Percentiles rank a stretch among this genome's conserved stretches.
phyloP scores from a whole-genome alignment of 2,113 vertebrate genomes.

The Chaetorhynchus papuensis region DNA sequence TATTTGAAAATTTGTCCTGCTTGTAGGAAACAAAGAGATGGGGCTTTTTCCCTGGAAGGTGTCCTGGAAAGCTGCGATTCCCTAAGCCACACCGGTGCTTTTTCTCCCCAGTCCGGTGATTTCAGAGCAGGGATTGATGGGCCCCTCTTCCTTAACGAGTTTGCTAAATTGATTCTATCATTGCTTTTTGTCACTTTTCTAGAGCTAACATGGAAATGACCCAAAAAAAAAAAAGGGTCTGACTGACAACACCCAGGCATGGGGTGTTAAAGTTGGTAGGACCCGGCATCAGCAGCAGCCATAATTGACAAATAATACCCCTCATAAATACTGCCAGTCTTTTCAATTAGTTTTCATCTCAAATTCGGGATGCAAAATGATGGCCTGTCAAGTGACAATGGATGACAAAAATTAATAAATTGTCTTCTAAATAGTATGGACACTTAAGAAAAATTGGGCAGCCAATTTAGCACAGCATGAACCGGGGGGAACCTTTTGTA shows the following conservation, averaged over 20 bases:
- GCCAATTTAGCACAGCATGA: slow-evolving; percentile 83
- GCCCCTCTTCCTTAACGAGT: not conserved
- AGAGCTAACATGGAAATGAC: not conserved
- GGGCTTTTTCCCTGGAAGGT: not conserved
- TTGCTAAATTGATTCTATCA: slow-evolving; percentile 31
- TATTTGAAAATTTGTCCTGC: not conserved
- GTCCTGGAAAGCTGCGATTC: not conserved
- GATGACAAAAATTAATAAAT: slow-evolving; percentile 89
- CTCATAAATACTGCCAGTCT: slow-evolving; percentile 86
- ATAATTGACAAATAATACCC: slow-evolving; percentile 90
- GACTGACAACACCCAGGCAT: not conserved
- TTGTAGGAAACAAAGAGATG: not conserved
- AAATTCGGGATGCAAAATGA: slow-evolving; percentile 83
- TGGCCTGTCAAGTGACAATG: slow-evolving; percentile 86
- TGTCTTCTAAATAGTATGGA: slow-evolving; percentile 83
- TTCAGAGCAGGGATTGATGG: not conserved
- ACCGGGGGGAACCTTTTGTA: slow-evolving; percentile 79
- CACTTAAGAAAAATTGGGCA: slow-evolving; percentile 87
- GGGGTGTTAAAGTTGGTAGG: slow-evolving; percentile 55
- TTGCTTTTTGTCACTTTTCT: slow-evolving; percentile 19
- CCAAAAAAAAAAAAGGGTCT: not conserved
- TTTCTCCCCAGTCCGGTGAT: not conserved
- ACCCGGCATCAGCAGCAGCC: slow-evolving; percentile 54
- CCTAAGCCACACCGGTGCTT: not conserved
- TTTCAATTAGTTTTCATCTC: slow-evolving; percentile 91